phyloP scores from a whole-genome alignment of 1,140 invertebrate species.

The Triops cancriformis region DNA sequence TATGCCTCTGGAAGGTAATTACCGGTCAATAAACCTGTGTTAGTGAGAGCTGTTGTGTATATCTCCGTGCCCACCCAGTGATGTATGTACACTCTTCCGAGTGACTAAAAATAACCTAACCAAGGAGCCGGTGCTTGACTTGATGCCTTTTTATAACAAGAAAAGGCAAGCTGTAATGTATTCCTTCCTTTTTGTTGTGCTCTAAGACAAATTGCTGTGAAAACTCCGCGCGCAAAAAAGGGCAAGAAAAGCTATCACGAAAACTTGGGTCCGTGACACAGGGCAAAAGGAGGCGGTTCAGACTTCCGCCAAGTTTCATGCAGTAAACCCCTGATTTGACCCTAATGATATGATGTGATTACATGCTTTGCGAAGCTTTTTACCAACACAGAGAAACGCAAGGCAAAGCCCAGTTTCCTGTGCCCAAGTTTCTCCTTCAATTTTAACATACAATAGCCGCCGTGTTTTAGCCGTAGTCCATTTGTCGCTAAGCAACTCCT shows the following conservation, averaged over 20 bases:
- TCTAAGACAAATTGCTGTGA: neutral
- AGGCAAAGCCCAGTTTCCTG: neutral
- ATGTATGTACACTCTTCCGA: neutral
- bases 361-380: neutral
- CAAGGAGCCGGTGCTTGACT: neutral
- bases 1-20: neutral
- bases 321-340: neutral
- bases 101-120: conserved; percentile 1
- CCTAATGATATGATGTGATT: conserved; percentile 6
- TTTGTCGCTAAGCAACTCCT: conserved; percentile 8
- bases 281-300: neutral
- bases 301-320: neutral
- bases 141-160: neutral
- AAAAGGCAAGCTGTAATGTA: neutral
- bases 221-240: neutral
- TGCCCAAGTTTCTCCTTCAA: neutral
- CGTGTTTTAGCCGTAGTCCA: neutral
- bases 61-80: neutral
- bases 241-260: neutral
- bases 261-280: neutral
- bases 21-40: neutral
- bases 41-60: neutral
- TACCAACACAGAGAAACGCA: neutral
- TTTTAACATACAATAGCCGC: neutral
- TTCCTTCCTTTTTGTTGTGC: neutral